phyloP scores from a whole-genome alignment of 2,113 vertebrate species.

The Ptilonorhynchus violaceus region DNA sequence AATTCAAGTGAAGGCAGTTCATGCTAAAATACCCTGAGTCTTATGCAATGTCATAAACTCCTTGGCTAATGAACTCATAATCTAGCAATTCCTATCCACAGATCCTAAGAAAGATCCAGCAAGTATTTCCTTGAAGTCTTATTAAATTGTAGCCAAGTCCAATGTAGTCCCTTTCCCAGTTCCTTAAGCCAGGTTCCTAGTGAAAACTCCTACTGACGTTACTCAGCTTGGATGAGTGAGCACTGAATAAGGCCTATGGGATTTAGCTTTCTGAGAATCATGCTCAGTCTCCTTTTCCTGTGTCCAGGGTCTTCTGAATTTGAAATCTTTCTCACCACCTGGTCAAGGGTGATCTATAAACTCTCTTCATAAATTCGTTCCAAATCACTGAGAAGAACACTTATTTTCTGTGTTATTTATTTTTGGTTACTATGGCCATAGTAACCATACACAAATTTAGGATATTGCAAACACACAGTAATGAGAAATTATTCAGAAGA shows the following conservation, averaged over 20 bases:
- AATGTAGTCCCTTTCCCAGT: not conserved
- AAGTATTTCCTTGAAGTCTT: not conserved
- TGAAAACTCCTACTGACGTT: not conserved
- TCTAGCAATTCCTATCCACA: not conserved
- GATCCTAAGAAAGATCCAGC: not conserved
- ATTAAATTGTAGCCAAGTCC: not conserved
- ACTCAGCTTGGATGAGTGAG: not conserved
- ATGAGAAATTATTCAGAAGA: not conserved
- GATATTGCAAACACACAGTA: not conserved
- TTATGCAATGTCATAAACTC: not conserved
- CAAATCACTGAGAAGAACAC: not conserved
- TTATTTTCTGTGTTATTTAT: not conserved
- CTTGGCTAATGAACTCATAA: not conserved
- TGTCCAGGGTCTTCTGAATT: not conserved
- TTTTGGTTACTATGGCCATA: slow-evolving; percentile 9
- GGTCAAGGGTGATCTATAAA: not conserved
- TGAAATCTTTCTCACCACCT: slow-evolving; percentile 7
- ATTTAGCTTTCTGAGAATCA: not conserved
- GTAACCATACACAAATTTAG: not conserved
- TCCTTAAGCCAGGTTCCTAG: not conserved
- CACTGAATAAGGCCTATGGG: not conserved
- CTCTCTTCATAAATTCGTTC: not conserved
- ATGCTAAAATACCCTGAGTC: not conserved
- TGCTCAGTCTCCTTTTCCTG: not conserved
- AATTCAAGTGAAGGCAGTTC: not conserved